Base-by-base conservation (phyloP, 2,888 invertebrate genomes). In the Dione vanillae region DNA sequence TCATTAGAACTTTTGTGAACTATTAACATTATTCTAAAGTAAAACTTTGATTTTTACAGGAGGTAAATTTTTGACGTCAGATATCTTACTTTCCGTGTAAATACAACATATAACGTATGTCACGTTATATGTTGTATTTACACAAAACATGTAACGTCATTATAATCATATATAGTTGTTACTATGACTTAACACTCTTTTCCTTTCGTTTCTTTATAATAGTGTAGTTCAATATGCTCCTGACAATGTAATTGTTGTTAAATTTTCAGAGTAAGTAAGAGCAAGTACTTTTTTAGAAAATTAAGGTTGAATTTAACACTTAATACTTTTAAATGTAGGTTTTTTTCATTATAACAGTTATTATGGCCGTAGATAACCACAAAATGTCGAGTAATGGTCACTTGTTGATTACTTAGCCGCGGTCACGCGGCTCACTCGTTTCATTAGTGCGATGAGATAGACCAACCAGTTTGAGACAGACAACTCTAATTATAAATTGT, bases 341-440 rank as follows among this genome's bases (percentile, higher is more conserved):
- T 51, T 64, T 5, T 40, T 9, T 37, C 35, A n/a, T 49, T 51
- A 37, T 5, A 49, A 64, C 49, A 64, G 68, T 62, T 68, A 52
- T 43, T 43, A 43, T 41, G 41, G 16, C 12, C 27, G 40, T 61
- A 45, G n/a, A 51, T 62, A 52, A 68, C 61, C 52, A 68, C 35
- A 61, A 68, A 61, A 52, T 61, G 61, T 51, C 61, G 51, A 61
- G 61, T 61, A 61, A 61, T 67, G 61, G 27, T 9, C 37, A 58
- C 41, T 68, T 27, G 43, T 59, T 61, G 19, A 61, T 67, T 61
- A 61, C 43, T 51, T 43, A n/a, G 62, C 45, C 37, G 47, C 35
- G 61, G 45, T 40, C 62, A 69, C 67, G 61, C 61, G 49, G 67
- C 59, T 12, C 56, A 45, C 47, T 52, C 47, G 35, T 54, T 52